A percentile compares a stretch with the other conserved stretches of the same genome.
phyloP scores from a whole-genome alignment of 2,888 invertebrate genomes.

The Cecidostiba fungosa region DNA sequence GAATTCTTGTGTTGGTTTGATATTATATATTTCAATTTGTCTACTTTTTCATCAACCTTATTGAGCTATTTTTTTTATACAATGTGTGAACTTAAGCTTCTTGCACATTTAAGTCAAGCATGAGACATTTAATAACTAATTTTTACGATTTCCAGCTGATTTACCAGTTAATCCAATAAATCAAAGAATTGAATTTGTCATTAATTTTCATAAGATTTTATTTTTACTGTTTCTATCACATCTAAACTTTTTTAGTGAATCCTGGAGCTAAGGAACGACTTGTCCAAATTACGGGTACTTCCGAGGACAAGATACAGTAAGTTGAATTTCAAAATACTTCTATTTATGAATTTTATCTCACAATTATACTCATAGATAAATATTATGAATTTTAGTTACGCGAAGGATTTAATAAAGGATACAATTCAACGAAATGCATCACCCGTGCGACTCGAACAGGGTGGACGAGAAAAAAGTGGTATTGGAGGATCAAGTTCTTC shows the following conservation, averaged over 20 bases:
- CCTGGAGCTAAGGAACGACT: constrained; percentile 97
- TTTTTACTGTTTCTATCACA: not conserved
- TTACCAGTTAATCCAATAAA: constrained; percentile 25
- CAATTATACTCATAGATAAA: not conserved
- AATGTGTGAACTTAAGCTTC: not conserved
- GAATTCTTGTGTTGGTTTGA: not conserved
- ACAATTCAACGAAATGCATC: constrained; percentile 97
- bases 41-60: not conserved
- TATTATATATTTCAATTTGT: not conserved
- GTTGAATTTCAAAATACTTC: constrained; percentile 72
- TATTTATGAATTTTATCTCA: not conserved
- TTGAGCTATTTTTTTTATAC: not conserved
- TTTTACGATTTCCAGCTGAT: constrained; percentile 39
- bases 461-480: constrained; percentile 82
- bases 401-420: constrained; percentile 96
- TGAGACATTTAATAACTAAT: constrained; percentile 34
- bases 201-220: constrained; percentile 36
- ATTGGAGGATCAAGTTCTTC: constrained; percentile 89
- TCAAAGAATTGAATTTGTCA: constrained; percentile 27
- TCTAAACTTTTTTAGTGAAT: constrained; percentile 85
- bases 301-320: constrained; percentile 95
- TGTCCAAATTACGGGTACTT: constrained; percentile 97
- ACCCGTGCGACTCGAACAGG: constrained; percentile 88
- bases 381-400: constrained; percentile 82
- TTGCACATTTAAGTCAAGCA: constrained; percentile 39